phyloP scores from a whole-genome alignment of 2,113 vertebrate genomes.

The Struthio camelus region DNA sequence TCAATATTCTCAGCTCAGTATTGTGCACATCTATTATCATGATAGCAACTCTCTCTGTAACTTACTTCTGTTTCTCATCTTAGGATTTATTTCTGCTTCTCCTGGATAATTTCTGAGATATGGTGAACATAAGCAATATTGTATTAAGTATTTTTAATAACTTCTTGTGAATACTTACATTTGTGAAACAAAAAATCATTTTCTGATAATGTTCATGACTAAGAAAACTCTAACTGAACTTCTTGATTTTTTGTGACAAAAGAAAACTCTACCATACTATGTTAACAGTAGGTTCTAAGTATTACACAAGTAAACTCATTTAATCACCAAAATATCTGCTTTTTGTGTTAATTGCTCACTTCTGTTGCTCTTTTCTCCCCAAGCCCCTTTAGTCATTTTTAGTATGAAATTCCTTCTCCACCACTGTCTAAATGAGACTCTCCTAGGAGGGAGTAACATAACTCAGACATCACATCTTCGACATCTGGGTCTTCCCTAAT shows the following conservation, averaged over 20 bases:
- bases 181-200: neutral
- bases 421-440: neutral
- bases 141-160: neutral
- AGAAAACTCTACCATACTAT: neutral
- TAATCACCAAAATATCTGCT: neutral
- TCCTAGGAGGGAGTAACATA: neutral
- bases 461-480: neutral
- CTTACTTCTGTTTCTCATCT: neutral
- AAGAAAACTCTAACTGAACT: neutral
- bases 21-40: neutral
- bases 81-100: neutral
- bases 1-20: neutral
- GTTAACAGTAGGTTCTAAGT: neutral
- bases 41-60: neutral
- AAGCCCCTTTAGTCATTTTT: neutral
- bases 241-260: neutral
- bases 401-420: neutral
- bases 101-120: neutral
- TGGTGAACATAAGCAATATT: neutral
- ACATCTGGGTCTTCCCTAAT: neutral
- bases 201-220: neutral
- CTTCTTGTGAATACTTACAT: neutral
- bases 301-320: neutral
- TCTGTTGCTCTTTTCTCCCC: neutral
- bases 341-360: neutral